phyloP scores from a whole-genome alignment of 2,797 vertebrate species.

The Muraenolepis orangiensis region DNA sequence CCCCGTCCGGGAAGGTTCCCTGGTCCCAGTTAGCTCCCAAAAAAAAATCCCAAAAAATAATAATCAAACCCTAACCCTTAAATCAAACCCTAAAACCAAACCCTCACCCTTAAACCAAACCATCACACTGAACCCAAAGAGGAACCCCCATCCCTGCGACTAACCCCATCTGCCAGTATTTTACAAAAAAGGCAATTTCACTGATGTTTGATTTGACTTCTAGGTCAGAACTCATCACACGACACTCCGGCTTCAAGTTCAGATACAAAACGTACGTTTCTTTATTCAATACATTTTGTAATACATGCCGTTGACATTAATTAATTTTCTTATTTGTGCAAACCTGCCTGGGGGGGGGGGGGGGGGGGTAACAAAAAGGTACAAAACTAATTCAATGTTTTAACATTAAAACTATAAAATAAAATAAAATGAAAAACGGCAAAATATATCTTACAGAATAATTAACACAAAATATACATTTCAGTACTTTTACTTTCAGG shows the following conservation, averaged over 20 bases:
- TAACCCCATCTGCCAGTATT: neutral
- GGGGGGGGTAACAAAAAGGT: neutral
- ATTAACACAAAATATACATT: slow-evolving; percentile 9
- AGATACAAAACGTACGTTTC: slow-evolving; percentile 67
- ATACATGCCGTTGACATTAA: slow-evolving; percentile 67
- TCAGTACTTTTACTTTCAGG: neutral
- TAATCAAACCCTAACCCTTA: neutral
- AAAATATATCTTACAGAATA: slow-evolving; percentile 34
- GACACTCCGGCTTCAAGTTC: slow-evolving; percentile 15
- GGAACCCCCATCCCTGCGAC: neutral
- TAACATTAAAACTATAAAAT: slow-evolving; percentile 7
- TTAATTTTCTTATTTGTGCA: slow-evolving; percentile 71
- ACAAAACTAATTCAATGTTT: neutral
- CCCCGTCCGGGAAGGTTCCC: neutral
- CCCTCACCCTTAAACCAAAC: neutral
- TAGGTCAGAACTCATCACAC: neutral
- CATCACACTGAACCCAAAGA: no score
- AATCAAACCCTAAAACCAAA: neutral
- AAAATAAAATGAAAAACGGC: slow-evolving; percentile 4
- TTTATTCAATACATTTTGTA: slow-evolving; percentile 63
- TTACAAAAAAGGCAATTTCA: neutral
- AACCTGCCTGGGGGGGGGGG: slow-evolving; percentile 60
- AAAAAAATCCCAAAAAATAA: no score
- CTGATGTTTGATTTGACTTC: no score
- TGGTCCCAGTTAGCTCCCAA: neutral